Base-by-base conservation (phyloP, 1,140 invertebrate genomes). In the Luehdorfia chinensis region DNA sequence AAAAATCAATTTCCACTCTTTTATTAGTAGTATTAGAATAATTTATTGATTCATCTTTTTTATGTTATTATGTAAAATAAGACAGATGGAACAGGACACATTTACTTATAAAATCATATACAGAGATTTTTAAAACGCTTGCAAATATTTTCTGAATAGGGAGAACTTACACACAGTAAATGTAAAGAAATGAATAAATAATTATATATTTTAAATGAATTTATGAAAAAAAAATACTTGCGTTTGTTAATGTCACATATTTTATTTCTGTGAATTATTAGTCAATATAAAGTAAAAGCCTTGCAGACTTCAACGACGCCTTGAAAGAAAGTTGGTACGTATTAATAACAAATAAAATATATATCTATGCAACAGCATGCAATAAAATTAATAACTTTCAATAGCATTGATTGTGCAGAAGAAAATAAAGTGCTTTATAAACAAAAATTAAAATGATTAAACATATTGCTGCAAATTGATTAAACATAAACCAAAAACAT, bases 301-400 rank as follows among this genome's bases (percentile, higher is more conserved):
- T 34, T 18, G 27, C 25, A 43, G 33, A 28, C 21, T 30, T 43
- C 18, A 44, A 30, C 7, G 45, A 48, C 46, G 32, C 30, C 43
- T 27, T 46, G 12, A 19, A 27, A 41, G 49, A 47, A 44, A 55
- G 27, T 46, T 18, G 44, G 49, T 33, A 12, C 12, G 6, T 12
- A 31, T 12, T 31, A 31, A 47, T 54, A 48, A 63, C 51, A 28
- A 51, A 75, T 73, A 79, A 70, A 77, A 84, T 75, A 81, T 77
- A 73, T 70, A 72, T 46, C 59, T 52, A 74, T 72, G 59, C 73
- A 84, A 84, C 75, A 81, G 72, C 67, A 77, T 74, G 66, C 73
- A 75, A 79, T 81, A 84, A 84, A 81, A 79, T 84, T 75, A 75
- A 69, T 67, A 77, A 84, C 73, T 71, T 65, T 62, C 14, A 59